Percentiles rank a stretch among this genome's conserved stretches.
phyloP scores from a whole-genome alignment of 1,140 invertebrate species.

The Diuraphis noxia region DNA sequence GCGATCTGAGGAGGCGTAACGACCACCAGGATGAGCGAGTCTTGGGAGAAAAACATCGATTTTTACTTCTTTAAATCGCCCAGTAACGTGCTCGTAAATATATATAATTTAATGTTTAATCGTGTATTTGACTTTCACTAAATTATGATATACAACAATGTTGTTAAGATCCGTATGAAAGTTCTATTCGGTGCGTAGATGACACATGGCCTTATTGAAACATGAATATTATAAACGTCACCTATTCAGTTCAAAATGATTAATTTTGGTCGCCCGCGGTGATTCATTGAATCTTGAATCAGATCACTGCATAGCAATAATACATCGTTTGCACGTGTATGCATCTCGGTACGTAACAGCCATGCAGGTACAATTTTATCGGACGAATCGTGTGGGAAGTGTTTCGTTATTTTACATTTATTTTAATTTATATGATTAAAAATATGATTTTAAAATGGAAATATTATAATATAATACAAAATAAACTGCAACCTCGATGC shows the following conservation, averaged over 20 bases:
- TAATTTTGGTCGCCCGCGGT: background rate
- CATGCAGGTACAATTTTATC: background rate
- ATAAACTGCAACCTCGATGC: too few species aligned
- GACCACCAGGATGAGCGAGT: background rate
- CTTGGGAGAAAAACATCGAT: background rate
- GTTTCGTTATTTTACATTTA: too few species aligned
- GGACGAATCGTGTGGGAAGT: background rate
- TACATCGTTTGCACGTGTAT: background rate
- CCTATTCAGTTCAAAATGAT: background rate
- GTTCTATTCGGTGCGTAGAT: background rate
- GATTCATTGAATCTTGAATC: background rate
- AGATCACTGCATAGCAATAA: background rate
- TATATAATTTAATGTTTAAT: background rate
- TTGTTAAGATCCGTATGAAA: slow-evolving; percentile 19
- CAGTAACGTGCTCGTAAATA: background rate
- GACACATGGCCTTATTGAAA: slow-evolving; percentile 9
- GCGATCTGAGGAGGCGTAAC: background rate
- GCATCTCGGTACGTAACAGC: background rate
- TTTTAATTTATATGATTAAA: too few species aligned
- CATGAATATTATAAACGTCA: background rate
- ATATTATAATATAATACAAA: background rate
- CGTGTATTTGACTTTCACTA: slow-evolving; percentile 12
- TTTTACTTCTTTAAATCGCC: background rate
- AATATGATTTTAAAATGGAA: background rate
- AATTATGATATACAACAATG: background rate